These are phyloP conservation scores for Siphamia tubifer DNA, from an alignment of 2,113 vertebrate species.

Conservation along the genomic window DNA sequence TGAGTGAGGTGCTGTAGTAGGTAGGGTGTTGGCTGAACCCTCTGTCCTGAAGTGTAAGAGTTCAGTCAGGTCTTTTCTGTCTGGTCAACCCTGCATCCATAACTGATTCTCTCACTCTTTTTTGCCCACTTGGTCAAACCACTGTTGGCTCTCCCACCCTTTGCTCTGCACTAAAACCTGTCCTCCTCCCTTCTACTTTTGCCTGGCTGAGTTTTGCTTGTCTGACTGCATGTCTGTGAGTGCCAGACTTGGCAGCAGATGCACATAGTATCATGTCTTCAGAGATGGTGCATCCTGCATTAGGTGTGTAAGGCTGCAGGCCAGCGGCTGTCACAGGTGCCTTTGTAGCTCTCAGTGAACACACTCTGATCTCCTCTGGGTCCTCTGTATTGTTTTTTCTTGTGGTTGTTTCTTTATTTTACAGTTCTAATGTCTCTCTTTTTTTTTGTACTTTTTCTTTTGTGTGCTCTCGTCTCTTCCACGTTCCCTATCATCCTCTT, in stretches of 20 bases:
- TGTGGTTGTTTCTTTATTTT: constrained; percentile 42
- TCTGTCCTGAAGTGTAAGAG: constrained; percentile 31
- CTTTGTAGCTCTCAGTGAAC: constrained; percentile 30
- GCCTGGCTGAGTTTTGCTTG: constrained; percentile 54
- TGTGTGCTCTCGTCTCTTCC: constrained; percentile 53
- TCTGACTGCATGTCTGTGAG: constrained; percentile 74
- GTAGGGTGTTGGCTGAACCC: constrained; percentile 44
- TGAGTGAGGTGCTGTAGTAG: constrained; percentile 55
- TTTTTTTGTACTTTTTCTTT: constrained; percentile 42
- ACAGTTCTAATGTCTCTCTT: constrained; percentile 56
- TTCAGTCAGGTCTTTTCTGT: constrained; percentile 45
- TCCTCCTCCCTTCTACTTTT: constrained; percentile 1
- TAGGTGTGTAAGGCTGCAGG: constrained; percentile 50
- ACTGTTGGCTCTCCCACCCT: constrained; percentile 16
- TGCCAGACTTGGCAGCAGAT: constrained; percentile 63
- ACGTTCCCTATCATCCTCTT: constrained; percentile 35
- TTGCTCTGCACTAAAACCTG: constrained; percentile 30
- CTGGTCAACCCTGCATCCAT: constrained; percentile 50
- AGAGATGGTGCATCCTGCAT: constrained; percentile 70
- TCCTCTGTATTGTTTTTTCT: constrained; percentile 26
- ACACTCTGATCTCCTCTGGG: constrained; percentile 28
- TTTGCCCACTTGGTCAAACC: constrained; percentile 24
- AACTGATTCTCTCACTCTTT: constrained; percentile 31
- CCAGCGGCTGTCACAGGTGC: constrained; percentile 21
- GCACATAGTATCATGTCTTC: constrained; percentile 52